Evolutionary conservation across 1,140 invertebrate genomes (phyloP).

Genomic region (Wasmannia auropunctata): DNA sequence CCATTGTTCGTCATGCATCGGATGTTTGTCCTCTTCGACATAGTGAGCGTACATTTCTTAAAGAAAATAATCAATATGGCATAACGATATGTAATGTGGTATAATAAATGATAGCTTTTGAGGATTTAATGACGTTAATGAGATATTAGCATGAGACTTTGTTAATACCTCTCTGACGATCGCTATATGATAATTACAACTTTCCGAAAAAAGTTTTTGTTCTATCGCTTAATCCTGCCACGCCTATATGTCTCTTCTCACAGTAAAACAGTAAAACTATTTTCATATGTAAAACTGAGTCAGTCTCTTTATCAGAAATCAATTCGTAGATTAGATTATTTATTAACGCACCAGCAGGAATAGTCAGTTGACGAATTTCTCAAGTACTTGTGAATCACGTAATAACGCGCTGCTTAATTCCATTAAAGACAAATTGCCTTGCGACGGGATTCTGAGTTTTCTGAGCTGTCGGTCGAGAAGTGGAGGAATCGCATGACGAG

Average conservation of each 20-base stretch:
- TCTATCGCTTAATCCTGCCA: not conserved
- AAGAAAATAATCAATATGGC: not conserved
- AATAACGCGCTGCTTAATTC: conserved; percentile 65
- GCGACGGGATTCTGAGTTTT: conserved; percentile 57
- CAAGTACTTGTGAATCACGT: not conserved
- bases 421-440: conserved; percentile 70
- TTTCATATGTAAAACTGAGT: conserved; percentile 5
- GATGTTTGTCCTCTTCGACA: not conserved
- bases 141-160: not conserved
- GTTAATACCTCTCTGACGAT: not conserved
- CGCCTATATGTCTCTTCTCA: not conserved
- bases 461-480: conserved; percentile 14
- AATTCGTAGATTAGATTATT: conserved; percentile 15
- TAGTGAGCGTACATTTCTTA: not conserved
- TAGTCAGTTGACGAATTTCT: not conserved
- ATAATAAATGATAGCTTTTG: not conserved
- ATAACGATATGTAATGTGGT: not conserved
- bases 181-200: not conserved
- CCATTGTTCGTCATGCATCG: conserved; percentile 9
- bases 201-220: not conserved
- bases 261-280: not conserved
- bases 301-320: not conserved
- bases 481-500: not conserved
- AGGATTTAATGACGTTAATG: not conserved
- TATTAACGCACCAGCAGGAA: not conserved